phyloP scores from a whole-genome alignment of 2,797 vertebrate species.

The Avahi laniger region DNA sequence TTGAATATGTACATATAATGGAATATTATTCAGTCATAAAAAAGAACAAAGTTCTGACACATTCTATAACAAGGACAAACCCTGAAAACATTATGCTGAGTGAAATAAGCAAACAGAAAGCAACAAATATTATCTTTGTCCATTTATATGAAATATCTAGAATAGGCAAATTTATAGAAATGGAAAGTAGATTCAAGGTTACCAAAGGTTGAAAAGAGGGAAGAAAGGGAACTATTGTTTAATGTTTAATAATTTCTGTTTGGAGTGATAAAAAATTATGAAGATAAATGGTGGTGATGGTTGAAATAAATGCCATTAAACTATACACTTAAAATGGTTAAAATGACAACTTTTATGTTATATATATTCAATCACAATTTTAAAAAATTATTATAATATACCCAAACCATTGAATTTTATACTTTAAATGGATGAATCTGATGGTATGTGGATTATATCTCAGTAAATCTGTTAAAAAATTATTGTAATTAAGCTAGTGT shows the following conservation, averaged over 20 bases:
- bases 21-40: neutral
- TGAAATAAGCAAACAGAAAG: neutral
- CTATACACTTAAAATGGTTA: neutral
- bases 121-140: neutral
- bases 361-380: neutral
- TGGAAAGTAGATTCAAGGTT: neutral
- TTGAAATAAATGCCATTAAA: neutral
- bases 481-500: neutral
- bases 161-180: neutral
- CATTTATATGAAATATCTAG: neutral
- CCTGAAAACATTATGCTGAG: neutral
- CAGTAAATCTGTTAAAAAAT: neutral
- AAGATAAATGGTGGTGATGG: neutral
- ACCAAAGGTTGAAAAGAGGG: accelerated
- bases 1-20: neutral
- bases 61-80: neutral
- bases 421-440: neutral
- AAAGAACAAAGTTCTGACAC: neutral
- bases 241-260: neutral
- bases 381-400: neutral
- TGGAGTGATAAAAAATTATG: neutral
- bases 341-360: neutral
- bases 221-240: neutral
- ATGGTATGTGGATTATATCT: neutral
- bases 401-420: neutral